Conservation (phyloP, 92 coral and sea anemone species). For the Parazoanthus swiftii region DNA sequence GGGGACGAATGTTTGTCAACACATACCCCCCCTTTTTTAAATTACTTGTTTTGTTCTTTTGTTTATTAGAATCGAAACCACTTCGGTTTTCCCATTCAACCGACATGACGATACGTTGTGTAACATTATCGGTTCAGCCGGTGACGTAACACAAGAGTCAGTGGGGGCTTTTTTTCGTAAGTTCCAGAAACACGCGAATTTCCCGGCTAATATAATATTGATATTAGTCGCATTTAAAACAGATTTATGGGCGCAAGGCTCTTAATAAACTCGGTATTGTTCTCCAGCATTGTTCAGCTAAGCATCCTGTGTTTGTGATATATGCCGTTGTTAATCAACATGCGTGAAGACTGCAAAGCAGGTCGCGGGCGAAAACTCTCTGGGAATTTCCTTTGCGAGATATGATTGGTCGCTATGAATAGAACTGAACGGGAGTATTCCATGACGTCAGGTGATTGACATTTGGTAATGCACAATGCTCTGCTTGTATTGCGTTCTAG, state of each 20-base stretch:
- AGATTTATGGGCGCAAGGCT: background rate
- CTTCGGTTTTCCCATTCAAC: background rate
- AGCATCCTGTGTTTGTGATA: background rate
- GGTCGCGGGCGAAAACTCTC: conserved; percentile 31
- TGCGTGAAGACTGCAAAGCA: conserved; percentile 8
- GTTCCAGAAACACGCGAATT: conserved; percentile 6
- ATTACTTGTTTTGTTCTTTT: background rate
- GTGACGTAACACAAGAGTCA: background rate
- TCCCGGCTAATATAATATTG: background rate
- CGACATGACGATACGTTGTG: background rate
- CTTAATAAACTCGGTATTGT: background rate
- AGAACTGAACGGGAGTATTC: conserved; percentile 34
- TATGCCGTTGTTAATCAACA: background rate
- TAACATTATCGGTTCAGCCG: background rate
- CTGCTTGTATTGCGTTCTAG: conserved; percentile 43
- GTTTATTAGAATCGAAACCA: conserved; percentile 17
- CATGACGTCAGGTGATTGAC: conserved; percentile 91
- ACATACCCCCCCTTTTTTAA: background rate
- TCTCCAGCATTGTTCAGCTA: background rate
- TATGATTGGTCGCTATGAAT: conserved; percentile 30
- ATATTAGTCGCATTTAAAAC: background rate
- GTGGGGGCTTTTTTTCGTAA: conserved; percentile 11
- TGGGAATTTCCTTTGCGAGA: conserved; percentile 30
- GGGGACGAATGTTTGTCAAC: background rate
- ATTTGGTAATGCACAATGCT: conserved; percentile 47